Conservation (phyloP, 2,113 vertebrate genomes). For the Pelecanus crispus region DNA sequence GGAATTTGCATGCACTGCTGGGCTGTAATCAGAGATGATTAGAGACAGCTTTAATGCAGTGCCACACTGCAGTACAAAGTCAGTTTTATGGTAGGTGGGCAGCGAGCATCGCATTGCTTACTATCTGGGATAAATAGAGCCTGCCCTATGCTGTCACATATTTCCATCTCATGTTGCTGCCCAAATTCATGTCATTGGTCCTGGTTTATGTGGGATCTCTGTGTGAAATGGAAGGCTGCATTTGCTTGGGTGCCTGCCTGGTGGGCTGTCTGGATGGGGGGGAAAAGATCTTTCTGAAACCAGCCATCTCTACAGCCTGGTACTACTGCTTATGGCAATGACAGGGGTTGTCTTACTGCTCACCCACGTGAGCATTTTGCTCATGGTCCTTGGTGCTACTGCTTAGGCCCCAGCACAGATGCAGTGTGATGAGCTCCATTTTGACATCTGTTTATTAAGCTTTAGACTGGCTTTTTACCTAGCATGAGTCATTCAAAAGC, state of each 20-base stretch:
- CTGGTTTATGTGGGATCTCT: neutral
- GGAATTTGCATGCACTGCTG: neutral
- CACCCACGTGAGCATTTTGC: neutral
- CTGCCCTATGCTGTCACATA: neutral
- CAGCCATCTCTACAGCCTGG: neutral
- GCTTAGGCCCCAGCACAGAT: neutral
- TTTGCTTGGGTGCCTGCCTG: neutral
- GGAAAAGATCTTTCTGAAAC: neutral
- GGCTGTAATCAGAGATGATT: neutral
- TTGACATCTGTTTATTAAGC: neutral
- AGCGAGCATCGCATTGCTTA: neutral
- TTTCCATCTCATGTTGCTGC: neutral
- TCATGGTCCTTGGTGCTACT: neutral
- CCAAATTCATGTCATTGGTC: accelerated
- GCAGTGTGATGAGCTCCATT: neutral
- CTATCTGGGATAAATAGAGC: neutral
- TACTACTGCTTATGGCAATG: neutral
- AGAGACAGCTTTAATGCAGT: neutral
- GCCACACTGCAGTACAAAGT: neutral
- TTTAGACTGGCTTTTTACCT: neutral
- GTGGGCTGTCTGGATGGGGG: neutral
- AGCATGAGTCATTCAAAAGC: neutral
- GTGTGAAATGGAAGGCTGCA: neutral
- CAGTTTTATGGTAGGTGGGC: neutral
- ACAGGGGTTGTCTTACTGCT: neutral